Base-by-base conservation (phyloP, 2,797 vertebrate genomes). In the Philypnodon macrostomus region DNA sequence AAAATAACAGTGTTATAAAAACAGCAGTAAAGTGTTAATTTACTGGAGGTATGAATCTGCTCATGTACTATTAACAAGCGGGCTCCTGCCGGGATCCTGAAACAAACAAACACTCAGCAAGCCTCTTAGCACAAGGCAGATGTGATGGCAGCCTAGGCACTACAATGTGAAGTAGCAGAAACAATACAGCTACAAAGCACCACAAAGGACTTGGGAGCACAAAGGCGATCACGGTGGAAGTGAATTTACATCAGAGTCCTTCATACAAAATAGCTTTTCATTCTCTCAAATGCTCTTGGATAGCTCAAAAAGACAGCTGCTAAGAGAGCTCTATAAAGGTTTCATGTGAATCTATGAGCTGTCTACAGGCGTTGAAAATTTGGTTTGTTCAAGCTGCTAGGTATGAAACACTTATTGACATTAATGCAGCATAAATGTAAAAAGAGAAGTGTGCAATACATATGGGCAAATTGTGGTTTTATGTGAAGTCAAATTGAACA, bases 81-180 rank as follows among this genome's bases (percentile, higher is more conserved):
- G 54, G 65, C 61, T 80, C 72, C 75, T 63, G 65, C 48, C 64
- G 78, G 69, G 64, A 73, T 72, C 81, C 19, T 73, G 66, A 82
- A 83, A 78, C 68, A 80, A 85, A 85, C 75, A 79, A 87, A 84
- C 82, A 87, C 82, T 86, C 67, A 45, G 81, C 48, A 44, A 67
- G 27, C 67, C 83, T 73, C 81, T 85, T 59, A 60, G 79, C 68
- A 68, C 82, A 58, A 65, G 53, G 44, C 76, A 71, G 66, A 80
- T 75, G 70, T 70, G 69, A 77, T 39, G 57, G 51, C 51, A 50
- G 44, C 44, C 70, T 70, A 68, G 63, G 63, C 70, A 77, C 70
- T 74, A 73, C 63, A 73, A 66, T 24, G 56, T 83, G 70, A 79
- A 86, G 83, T 78, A 75, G 70, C 29, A 55, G 51, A 73, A 79